Conservation (phyloP, 1,140 invertebrate genomes). For the Aphelinus certus region DNA sequence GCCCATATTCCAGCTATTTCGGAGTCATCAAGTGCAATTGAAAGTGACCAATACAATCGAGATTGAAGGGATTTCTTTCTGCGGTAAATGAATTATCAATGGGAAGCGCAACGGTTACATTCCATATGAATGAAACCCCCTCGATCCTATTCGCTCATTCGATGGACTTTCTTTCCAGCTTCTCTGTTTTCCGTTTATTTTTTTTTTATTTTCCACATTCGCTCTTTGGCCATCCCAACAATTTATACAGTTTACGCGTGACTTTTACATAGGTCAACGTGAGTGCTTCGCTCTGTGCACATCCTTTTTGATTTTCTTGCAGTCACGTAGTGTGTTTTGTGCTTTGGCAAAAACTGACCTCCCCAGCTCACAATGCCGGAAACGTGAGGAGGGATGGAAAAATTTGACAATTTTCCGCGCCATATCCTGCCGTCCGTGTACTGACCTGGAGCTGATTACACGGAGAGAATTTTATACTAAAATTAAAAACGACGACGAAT, state of each 20-base stretch:
- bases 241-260: background rate
- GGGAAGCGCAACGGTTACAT: too few relatives aligned
- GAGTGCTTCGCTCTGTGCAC: too few relatives aligned
- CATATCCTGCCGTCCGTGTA: background rate
- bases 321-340: too few relatives aligned
- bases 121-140: too few relatives aligned
- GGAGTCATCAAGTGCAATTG: too few relatives aligned
- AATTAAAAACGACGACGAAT: background rate
- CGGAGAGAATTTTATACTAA: slow-evolving; percentile 2
- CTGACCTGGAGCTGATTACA: background rate
- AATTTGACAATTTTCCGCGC: slow-evolving; percentile 11
- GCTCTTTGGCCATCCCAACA: background rate
- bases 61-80: too few relatives aligned
- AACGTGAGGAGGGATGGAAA: background rate
- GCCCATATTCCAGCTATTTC: too few relatives aligned
- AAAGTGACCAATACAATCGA: too few relatives aligned
- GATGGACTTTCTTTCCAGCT: background rate
- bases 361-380: background rate
- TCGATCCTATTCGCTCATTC: background rate
- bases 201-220: background rate
- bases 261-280: too few relatives aligned
- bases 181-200: background rate
- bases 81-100: too few relatives aligned
- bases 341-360: too few relatives aligned
- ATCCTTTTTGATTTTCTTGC: too few relatives aligned